Evolutionary conservation across 2,888 invertebrate species (phyloP).

Genomic region (Podabrus alpinus): DNA sequence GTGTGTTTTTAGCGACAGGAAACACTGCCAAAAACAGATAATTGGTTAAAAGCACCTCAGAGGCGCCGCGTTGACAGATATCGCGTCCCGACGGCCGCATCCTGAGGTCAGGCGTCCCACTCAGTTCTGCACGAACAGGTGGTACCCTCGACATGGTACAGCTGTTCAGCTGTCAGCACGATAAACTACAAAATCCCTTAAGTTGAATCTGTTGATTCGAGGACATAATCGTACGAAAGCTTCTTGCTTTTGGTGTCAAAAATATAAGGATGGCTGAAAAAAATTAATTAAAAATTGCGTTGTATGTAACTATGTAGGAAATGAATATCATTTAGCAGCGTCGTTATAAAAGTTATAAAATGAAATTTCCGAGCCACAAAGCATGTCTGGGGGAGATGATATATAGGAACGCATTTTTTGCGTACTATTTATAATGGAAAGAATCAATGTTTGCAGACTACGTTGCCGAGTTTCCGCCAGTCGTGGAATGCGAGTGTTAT

Average conservation of each 20-base stretch:
- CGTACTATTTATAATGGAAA: conserved; percentile 58
- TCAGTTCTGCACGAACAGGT: conserved; percentile 48
- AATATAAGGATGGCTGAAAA: conserved; percentile 22
- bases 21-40: conserved; percentile 32
- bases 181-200: conserved; percentile 29
- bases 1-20: neutral
- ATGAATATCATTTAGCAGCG: conserved; percentile 52
- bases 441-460: conserved; percentile 54
- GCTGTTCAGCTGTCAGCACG: conserved; percentile 42
- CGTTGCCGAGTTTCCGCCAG: conserved; percentile 41
- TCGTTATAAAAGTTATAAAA: conserved; percentile 57
- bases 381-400: conserved; percentile 55
- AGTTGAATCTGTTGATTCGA: conserved; percentile 28
- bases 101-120: conserved; percentile 43
- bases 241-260: conserved; percentile 18
- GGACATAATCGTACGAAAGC: conserved; percentile 14
- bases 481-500: conserved; percentile 41
- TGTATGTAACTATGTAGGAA: conserved; percentile 47
- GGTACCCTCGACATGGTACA: conserved; percentile 49
- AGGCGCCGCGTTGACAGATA: conserved; percentile 42
- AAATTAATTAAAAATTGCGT: conserved; percentile 29
- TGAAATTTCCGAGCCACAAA: conserved; percentile 57
- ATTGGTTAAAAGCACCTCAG: conserved; percentile 42
- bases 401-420: conserved; percentile 58
- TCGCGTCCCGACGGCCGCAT: conserved; percentile 42